Evolutionary conservation across 2,888 invertebrate genomes (phyloP), one percentile per base, ranked within the genome.

Genomic region (Pheosia tremula): DNA sequence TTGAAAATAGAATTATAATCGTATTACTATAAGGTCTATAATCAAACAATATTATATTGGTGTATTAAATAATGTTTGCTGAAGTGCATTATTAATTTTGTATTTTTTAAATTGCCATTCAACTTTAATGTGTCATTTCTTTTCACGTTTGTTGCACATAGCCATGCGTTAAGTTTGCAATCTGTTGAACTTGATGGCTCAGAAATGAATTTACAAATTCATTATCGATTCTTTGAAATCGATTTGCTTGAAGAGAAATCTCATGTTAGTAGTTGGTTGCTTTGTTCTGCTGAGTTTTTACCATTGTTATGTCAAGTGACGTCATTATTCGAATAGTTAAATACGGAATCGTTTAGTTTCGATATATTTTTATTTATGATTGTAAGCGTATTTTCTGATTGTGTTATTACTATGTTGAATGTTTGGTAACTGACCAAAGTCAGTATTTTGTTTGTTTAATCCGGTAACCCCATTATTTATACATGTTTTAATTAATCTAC

Each of bases 301-400:
- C 43, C 0, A 43, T 43, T 62, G 59, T 61, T 61, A n/a, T 57
- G 55, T 55, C n/a, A 38, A 37, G n/a, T 38, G 57, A 49, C 47
- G 38, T 55, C 55, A 55, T 39, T 39, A 36, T 39, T 24, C 3
- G 24, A 50, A n/a, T 8, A 52, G 13, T 52, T 52, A 9, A n/a
- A 24, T 3, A 55, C 11, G 54, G 11, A 55, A 10, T 4, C 37
- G 39, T 57, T 11, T 4, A 43, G 11, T 71, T 72, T 73, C 76
- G 78, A 78, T 78, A 78, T 76, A 76, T 78, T 76, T 73, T 73
- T 50, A 55, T 59, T 39, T 43, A 54, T n/a, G 36, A 61, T 66
- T 63, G 65, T 57, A 37, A 61, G 55, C 10, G 53, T 8, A 37
- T 37, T 24, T 24, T 24, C 24, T 24, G 1, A 24, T 24, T 24